phyloP scores from a whole-genome alignment of 2,113 vertebrate genomes.

The Chaetura pelagica region DNA sequence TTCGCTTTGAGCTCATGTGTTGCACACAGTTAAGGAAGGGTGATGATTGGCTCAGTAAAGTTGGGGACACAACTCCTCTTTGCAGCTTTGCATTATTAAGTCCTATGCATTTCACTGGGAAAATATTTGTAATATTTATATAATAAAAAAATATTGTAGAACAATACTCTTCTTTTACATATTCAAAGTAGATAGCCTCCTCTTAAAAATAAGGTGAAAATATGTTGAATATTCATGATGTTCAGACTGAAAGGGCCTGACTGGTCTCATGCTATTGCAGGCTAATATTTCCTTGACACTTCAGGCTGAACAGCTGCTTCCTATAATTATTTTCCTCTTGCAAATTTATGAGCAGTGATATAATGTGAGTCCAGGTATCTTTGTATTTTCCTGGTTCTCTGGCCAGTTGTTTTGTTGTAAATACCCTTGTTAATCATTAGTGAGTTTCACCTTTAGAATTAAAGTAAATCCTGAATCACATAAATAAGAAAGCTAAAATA shows the following conservation, averaged over 20 bases:
- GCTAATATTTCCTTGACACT: neutral
- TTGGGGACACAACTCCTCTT: accelerated
- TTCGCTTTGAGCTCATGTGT: neutral
- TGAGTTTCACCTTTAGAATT: neutral
- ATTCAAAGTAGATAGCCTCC: neutral
- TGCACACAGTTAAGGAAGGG: neutral
- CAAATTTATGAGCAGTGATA: neutral
- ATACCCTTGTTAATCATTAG: neutral
- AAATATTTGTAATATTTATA: neutral
- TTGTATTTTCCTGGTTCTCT: neutral
- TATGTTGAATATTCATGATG: neutral
- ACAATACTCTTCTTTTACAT: neutral
- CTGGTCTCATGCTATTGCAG: neutral
- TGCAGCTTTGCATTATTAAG: neutral
- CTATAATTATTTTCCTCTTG: neutral
- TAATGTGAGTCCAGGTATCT: neutral
- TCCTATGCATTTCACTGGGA: neutral
- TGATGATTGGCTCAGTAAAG: neutral
- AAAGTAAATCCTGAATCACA: neutral
- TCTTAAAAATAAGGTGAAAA: neutral
- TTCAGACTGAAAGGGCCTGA: neutral
- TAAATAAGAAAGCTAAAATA: neutral
- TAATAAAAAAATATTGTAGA: neutral
- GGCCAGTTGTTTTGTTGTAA: neutral
- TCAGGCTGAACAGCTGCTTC: neutral